Base-by-base conservation (phyloP, 1,140 invertebrate genomes). In the Monochamus saltuarius region DNA sequence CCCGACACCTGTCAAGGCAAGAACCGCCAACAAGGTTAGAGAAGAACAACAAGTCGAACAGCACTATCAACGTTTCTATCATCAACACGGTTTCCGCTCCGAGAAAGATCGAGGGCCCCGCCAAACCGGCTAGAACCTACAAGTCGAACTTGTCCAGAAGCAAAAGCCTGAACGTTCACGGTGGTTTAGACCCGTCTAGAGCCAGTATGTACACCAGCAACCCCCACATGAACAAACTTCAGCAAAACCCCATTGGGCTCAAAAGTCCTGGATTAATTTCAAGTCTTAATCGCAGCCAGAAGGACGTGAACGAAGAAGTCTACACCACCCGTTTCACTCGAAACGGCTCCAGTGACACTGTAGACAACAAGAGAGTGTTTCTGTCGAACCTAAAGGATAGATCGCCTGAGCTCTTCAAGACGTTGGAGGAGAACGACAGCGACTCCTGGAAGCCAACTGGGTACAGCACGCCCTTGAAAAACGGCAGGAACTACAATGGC, bases 201-300 rank as follows among this genome's bases (percentile, higher is more conserved):
- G 75, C 78, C 11, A 81, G 76, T 37, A 82, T 85, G 66, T 89
- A 90, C 75, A 89, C 88, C 67, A 90, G 88, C 0, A 91, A 87
- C 73, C 85, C 88, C 11, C 88, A 91, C 61, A 73, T 92, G 14
- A 86, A 86, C 68, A 80, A 83, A 16, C 73, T 88, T 17, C 82
- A 87, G 62, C 87, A 88, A 67, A 84, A 83, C 17, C 84, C 86
- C 7, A 82, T 86, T 56, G 89, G 89, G 14, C 76, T 93, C 1
- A 91, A 92, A 68, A 91, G 89, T 72, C 91, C 91, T 0, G 89
- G 89, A 37, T 89, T 93, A 53, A 85, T 93, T 4, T 89, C 89
- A 40, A 89, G 89, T 64, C 89, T 92, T 22, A 91, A 86, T 73
- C 82, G 90, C 47, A 91, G 89, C 70, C 89, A 90, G 62, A 83